Evolutionary conservation across 2,888 invertebrate genomes (phyloP).

Genomic region (Gari tellinella): DNA sequence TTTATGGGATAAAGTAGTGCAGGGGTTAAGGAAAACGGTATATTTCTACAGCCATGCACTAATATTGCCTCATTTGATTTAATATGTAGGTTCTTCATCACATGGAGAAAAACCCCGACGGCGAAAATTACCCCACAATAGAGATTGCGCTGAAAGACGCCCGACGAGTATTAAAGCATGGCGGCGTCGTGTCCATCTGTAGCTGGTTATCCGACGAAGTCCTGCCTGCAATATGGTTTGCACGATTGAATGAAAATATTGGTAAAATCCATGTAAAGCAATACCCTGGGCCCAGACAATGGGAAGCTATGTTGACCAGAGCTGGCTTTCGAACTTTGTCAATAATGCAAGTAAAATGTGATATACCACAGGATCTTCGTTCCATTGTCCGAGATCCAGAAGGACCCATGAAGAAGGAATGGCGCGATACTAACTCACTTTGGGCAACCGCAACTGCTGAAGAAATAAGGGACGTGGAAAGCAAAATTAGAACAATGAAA

Average conservation of each 20-base stretch:
- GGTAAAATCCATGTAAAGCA: background rate
- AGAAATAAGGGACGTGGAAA: slow-evolving; percentile 14
- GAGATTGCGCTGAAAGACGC: slow-evolving; percentile 20
- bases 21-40: too few species aligned
- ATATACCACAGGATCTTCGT: background rate
- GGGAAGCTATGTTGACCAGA: background rate
- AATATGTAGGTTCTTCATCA: slow-evolving; percentile 32
- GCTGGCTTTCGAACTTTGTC: background rate
- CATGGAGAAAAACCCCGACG: slow-evolving; percentile 12
- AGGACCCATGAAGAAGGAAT: slow-evolving; percentile 15
- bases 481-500: slow-evolving; percentile 10
- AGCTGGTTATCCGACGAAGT: slow-evolving; percentile 1
- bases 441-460: slow-evolving; percentile 13
- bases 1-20: too few species aligned
- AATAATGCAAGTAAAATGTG: background rate
- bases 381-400: background rate
- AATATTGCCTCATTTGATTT: too few species aligned
- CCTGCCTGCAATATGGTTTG: slow-evolving; percentile 1
- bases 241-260: background rate
- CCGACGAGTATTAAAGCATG: slow-evolving; percentile 9
- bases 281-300: slow-evolving; percentile 3
- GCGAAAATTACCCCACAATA: slow-evolving; percentile 16
- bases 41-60: too few species aligned
- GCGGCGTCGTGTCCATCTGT: slow-evolving; percentile 13
- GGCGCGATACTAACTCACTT: slow-evolving; percentile 18